These are phyloP conservation scores for Osmerus mordax DNA, from an alignment of 2,113 vertebrate genomes.

Conservation along the genomic window DNA sequence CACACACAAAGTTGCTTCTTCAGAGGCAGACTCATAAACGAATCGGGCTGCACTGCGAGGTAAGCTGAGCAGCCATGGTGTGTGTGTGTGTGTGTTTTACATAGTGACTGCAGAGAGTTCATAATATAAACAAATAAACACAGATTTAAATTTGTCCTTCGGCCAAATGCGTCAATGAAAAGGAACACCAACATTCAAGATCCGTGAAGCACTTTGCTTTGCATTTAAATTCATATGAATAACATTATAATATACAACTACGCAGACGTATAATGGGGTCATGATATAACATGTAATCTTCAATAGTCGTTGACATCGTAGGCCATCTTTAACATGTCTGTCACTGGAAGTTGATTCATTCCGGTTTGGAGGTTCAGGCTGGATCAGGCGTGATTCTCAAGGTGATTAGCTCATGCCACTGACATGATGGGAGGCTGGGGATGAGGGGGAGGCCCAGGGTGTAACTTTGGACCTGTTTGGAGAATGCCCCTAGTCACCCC, in stretches of 20 bases:
- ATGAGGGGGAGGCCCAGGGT: neutral
- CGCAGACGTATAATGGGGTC: too few relatives aligned
- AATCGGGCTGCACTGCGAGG: constrained; percentile 34
- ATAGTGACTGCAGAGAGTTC: too few relatives aligned
- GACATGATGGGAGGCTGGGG: neutral
- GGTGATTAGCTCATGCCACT: constrained; percentile 2
- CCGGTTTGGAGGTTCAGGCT: constrained; percentile 44
- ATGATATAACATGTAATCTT: too few relatives aligned
- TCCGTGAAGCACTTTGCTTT: too few relatives aligned
- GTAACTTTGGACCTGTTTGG: neutral
- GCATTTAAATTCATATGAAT: too few relatives aligned
- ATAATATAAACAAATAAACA: too few relatives aligned
- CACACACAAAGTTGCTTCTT: constrained; percentile 17
- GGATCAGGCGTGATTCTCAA: constrained; percentile 39
- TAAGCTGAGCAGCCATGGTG: constrained; percentile 19
- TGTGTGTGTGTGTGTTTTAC: constrained; percentile 8
- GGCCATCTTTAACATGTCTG: too few relatives aligned
- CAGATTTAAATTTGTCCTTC: too few relatives aligned
- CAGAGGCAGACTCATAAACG: constrained; percentile 48
- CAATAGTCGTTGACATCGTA: too few relatives aligned
- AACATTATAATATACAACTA: too few relatives aligned
- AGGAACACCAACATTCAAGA: too few relatives aligned
- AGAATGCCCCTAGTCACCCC: neutral
- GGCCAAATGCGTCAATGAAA: too few relatives aligned
- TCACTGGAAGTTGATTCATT: constrained; percentile 30